Percentiles rank a stretch among this genome's conserved stretches.
phyloP scores from a whole-genome alignment of 2,113 vertebrate genomes.

The Chaetodon auriga region DNA sequence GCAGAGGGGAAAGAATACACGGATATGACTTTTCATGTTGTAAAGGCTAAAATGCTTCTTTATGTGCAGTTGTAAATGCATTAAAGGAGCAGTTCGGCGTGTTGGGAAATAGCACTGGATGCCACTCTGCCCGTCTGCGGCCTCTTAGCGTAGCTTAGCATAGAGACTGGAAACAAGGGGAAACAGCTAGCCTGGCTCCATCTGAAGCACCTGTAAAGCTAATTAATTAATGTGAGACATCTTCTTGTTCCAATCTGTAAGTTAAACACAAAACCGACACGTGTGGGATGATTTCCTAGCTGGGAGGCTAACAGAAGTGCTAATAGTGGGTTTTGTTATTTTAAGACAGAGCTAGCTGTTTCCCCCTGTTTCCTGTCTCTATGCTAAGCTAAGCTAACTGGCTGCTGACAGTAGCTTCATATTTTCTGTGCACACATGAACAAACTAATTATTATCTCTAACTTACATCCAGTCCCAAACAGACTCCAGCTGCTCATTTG shows the following conservation, averaged over 20 bases:
- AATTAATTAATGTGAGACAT: no score
- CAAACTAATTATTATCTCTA: neutral
- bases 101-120: neutral
- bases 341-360: neutral
- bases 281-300: neutral
- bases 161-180: no score
- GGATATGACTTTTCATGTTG: neutral
- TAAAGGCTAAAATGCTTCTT: neutral
- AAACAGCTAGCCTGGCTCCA: no score
- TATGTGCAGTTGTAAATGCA: neutral
- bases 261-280: neutral
- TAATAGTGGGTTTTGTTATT: neutral
- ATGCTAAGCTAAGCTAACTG: conserved; percentile 14
- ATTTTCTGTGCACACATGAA: neutral
- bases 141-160: neutral
- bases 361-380: neutral
- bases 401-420: no score
- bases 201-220: no score
- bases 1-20: neutral
- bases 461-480: neutral
- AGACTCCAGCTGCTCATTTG: conserved; percentile 10
- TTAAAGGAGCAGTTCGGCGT: neutral
- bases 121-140: neutral
- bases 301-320: neutral
- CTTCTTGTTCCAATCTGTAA: neutral